Percentiles rank a stretch among this genome's conserved stretches.
Evolutionary conservation across 2,888 invertebrate genomes (phyloP).

Genomic region (Crossocerus cetratus): DNA sequence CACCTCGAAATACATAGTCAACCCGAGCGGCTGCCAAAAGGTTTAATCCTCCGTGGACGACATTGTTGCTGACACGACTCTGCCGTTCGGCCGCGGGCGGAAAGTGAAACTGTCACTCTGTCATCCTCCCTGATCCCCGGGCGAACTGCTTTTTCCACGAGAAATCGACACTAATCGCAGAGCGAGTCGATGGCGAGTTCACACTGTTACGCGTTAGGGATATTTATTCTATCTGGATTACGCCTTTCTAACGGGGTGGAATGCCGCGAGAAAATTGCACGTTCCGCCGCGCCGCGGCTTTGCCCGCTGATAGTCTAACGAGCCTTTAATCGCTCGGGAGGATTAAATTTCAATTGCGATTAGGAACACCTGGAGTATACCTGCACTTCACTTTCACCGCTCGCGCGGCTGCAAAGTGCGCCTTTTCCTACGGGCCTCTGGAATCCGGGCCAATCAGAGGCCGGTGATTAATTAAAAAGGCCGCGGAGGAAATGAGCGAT

Average conservation of each 20-base stretch:
- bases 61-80: constrained; percentile 43
- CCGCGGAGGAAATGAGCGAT: too few species aligned
- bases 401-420: not conserved
- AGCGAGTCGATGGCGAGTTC: constrained; percentile 17
- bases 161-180: not conserved
- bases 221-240: constrained; percentile 29
- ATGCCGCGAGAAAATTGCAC: constrained; percentile 44
- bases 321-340: constrained; percentile 46
- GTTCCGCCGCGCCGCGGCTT: not conserved
- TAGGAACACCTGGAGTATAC: too few species aligned
- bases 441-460: not conserved
- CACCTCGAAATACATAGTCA: constrained; percentile 60
- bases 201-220: constrained; percentile 37
- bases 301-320: constrained; percentile 35
- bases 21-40: constrained; percentile 60
- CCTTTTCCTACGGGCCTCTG: not conserved
- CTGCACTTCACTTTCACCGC: constrained; percentile 11
- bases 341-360: constrained; percentile 47
- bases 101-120: not conserved
- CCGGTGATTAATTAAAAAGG: not conserved
- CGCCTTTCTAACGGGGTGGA: constrained; percentile 47
- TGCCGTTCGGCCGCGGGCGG: not conserved
- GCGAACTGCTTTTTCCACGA: too few species aligned
- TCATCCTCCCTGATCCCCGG: not conserved
- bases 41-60: constrained; percentile 48